Evolutionary conservation across 2,888 invertebrate genomes (phyloP).

Genomic region (Psococerastis gibbosa): DNA sequence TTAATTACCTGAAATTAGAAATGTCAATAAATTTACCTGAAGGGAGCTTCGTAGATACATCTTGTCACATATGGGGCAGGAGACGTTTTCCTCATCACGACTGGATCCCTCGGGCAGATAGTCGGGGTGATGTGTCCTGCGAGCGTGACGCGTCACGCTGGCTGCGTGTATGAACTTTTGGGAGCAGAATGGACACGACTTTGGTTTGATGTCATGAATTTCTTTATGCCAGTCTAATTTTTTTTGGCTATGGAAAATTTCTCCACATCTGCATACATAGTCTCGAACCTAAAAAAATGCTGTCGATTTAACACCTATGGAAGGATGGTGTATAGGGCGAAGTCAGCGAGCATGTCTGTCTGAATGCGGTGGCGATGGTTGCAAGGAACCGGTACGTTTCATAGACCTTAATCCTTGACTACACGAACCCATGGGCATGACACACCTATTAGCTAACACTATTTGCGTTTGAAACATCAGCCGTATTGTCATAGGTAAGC

Average conservation of each 20-base stretch:
- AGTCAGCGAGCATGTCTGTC: too few species aligned
- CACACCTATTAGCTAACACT: too few species aligned
- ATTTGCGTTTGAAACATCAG: too few species aligned
- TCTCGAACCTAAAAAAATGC: conserved; percentile 27
- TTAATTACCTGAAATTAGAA: too few species aligned
- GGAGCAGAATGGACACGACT: conserved; percentile 66
- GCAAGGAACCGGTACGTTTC: too few species aligned
- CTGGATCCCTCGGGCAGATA: conserved; percentile 40
- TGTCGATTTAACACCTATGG: too few species aligned
- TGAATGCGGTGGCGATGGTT: too few species aligned
- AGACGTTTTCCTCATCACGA: conserved; percentile 43
- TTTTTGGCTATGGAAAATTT: conserved; percentile 56
- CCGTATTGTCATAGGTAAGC: too few species aligned
- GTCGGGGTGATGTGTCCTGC: conserved; percentile 57
- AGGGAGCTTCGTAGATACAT: conserved; percentile 55
- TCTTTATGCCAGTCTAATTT: conserved; percentile 74
- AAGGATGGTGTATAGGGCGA: too few species aligned
- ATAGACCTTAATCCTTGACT: too few species aligned
- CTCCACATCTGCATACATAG: conserved; percentile 60
- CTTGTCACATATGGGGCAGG: conserved; percentile 60
- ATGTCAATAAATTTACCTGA: too few species aligned
- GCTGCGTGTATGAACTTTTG: conserved; percentile 74
- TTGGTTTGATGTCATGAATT: conserved; percentile 63
- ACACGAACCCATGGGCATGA: too few species aligned
- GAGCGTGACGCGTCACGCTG: conserved; percentile 55